These are phyloP conservation scores for Andrena dorsata DNA, from an alignment of 2,888 invertebrate species.

Conservation along the genomic window DNA sequence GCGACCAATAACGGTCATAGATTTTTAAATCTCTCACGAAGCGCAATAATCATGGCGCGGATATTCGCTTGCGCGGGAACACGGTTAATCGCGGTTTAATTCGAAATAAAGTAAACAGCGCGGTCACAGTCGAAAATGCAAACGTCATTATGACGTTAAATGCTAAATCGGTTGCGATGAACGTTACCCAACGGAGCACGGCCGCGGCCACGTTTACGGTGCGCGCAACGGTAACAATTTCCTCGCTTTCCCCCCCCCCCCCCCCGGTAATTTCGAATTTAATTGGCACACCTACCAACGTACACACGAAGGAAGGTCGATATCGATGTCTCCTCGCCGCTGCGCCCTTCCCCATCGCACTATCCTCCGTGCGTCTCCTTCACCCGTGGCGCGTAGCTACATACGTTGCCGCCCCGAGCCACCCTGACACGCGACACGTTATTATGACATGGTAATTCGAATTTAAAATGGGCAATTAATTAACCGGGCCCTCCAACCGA, in stretches of 20 bases:
- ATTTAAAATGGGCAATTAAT: constrained; percentile 74
- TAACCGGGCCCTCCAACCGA: constrained; percentile 49
- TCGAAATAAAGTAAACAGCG: constrained; percentile 80
- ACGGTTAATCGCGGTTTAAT: constrained; percentile 75
- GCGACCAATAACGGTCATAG: background rate
- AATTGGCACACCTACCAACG: constrained; percentile 69
- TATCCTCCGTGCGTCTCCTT: constrained; percentile 26
- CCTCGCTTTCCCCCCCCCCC: constrained; percentile 59
- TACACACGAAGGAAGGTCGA: constrained; percentile 14
- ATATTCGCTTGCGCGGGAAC: constrained; percentile 31
- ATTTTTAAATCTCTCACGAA: background rate
- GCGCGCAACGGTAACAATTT: constrained; percentile 44
- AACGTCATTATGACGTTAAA: constrained; percentile 82
- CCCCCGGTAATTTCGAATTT: constrained; percentile 74
- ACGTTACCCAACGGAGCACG: constrained; percentile 37
- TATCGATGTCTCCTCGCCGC: constrained; percentile 37
- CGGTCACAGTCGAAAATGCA: constrained; percentile 71
- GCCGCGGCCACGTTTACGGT: constrained; percentile 35
- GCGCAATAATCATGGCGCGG: constrained; percentile 10
- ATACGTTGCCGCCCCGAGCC: constrained; percentile 49
- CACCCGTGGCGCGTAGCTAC: constrained; percentile 20
- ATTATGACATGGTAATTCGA: constrained; percentile 70
- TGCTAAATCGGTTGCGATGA: constrained; percentile 76
- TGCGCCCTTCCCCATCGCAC: background rate
- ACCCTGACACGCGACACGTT: constrained; percentile 64